Base-by-base conservation (phyloP, 2,888 invertebrate genomes). In the Saturnia pavonia region DNA sequence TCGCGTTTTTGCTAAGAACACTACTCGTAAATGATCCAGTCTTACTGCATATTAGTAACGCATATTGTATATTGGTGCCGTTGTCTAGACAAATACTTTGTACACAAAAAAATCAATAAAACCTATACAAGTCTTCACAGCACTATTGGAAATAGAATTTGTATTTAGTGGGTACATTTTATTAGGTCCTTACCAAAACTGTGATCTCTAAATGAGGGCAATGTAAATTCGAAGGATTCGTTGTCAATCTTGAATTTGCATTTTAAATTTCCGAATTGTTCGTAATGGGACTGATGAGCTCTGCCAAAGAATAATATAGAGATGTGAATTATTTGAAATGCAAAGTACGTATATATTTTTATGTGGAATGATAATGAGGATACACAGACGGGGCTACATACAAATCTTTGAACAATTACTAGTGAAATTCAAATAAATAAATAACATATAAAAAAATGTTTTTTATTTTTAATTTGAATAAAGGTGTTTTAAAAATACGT, bases 221-320 rank as follows among this genome's bases (percentile, higher is more conserved):
- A 85, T 1, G 95, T 86, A 65, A 92, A 85, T 57, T 94, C 85
- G 34, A 88, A 89, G 0, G 87, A 75, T 51, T 94, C 91, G 7
- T 93, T 92, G 11, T 95, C 94, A 2, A 97, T 89, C 69, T 88
- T 88, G 69, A 96, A 87, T 43, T 89, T 94, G 69, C 96, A 97
- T 43, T 90, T 91, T 70, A 97, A 82, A 6, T 87, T 86, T 0
- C 97, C 97, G 88, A 96, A 96, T 88, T 98, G 97, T 80, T 98
- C 97, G 85, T 98, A 97, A 82, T 97, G 97, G 0, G 96, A 96
- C 82, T 98, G 97, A 82, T 97, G 97, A 1, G 96, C 95, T 42
- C 96, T 96, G 87, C 57, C 84, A 88, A 72, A 73, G 72, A 34
- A 70, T 66, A 72, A 63, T 51, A 67, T 14, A 69, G 70, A n/a